phyloP scores from a whole-genome alignment of 1,140 invertebrate genomes.

The Drosophila baimaii region DNA sequence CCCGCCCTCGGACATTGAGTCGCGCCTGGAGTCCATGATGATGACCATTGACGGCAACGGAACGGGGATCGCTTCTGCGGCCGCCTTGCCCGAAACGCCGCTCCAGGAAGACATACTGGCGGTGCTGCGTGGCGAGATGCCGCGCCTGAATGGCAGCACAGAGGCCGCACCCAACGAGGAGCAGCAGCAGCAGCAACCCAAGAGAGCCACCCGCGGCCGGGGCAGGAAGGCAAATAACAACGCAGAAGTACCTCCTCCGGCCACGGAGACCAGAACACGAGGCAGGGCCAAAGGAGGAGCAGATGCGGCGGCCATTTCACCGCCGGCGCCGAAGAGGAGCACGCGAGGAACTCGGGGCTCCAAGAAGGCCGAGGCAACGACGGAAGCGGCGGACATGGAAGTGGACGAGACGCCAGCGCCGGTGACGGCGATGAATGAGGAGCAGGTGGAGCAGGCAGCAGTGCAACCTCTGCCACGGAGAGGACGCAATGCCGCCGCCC shows the following conservation, averaged over 20 bases:
- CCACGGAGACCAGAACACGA: slow-evolving; percentile 48
- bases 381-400: slow-evolving; percentile 39
- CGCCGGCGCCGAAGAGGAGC: slow-evolving; percentile 43
- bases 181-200: slow-evolving; percentile 33
- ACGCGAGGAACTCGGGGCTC: slow-evolving; percentile 59
- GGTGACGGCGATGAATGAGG: slow-evolving; percentile 8
- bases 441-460: slow-evolving; percentile 10
- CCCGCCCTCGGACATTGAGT: slow-evolving; percentile 83
- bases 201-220: slow-evolving; percentile 58
- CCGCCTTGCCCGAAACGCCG: slow-evolving; percentile 51
- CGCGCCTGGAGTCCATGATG: slow-evolving; percentile 81
- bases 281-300: slow-evolving; percentile 43
- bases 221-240: slow-evolving; percentile 45
- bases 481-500: slow-evolving; percentile 59
- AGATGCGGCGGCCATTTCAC: slow-evolving; percentile 4
- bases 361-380: slow-evolving; percentile 26
- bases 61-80: not conserved
- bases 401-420: slow-evolving; percentile 33
- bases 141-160: slow-evolving; percentile 59
- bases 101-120: slow-evolving; percentile 81
- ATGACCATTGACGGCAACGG: slow-evolving; percentile 75
- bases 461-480: slow-evolving; percentile 43
- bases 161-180: slow-evolving; percentile 3
- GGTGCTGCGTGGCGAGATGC: slow-evolving; percentile 72
- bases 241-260: slow-evolving; percentile 14